These are phyloP conservation scores for Acleris literana DNA, from an alignment of 2,888 invertebrate species.

Conservation along the genomic window DNA sequence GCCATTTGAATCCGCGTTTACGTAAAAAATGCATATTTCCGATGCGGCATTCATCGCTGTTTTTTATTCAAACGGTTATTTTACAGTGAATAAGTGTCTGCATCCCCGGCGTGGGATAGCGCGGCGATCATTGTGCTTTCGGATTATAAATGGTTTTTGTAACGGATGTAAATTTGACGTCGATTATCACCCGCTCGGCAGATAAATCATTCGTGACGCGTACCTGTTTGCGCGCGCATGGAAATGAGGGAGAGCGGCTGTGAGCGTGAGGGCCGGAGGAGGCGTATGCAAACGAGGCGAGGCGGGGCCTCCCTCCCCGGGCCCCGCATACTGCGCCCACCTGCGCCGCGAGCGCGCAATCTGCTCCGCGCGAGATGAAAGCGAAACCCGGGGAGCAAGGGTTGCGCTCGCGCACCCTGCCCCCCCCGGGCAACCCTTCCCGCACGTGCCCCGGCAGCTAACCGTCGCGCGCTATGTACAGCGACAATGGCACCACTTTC, in stretches of 20 bases:
- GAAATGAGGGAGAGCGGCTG: constrained; percentile 25
- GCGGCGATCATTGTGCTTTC: constrained; percentile 18
- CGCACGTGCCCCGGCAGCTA: constrained; percentile 49
- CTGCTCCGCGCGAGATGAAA: constrained; percentile 60
- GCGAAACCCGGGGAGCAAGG: constrained; percentile 59
- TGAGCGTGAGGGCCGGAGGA: constrained; percentile 49
- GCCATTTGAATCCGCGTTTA: constrained; percentile 34
- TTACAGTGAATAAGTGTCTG: constrained; percentile 19
- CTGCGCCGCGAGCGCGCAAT: constrained; percentile 58
- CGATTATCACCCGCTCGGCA: background rate
- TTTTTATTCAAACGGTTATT: constrained; percentile 34
- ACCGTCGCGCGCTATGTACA: constrained; percentile 40
- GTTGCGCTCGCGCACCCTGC: constrained; percentile 56
- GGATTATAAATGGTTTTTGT: constrained; percentile 10
- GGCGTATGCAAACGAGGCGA: constrained; percentile 41
- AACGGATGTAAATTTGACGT: constrained; percentile 27
- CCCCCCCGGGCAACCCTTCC: constrained; percentile 39
- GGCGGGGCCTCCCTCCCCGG: constrained; percentile 37
- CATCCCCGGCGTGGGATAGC: constrained; percentile 28
- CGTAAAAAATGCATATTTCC: constrained; percentile 38
- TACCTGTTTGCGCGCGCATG: constrained; percentile 17
- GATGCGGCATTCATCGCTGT: constrained; percentile 30
- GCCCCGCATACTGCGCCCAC: constrained; percentile 44
- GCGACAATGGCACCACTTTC: constrained; percentile 51
- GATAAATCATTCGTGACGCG: background rate